phyloP scores from a whole-genome alignment of 92 coral and sea anemone genomes.

The Muricea muricata region DNA sequence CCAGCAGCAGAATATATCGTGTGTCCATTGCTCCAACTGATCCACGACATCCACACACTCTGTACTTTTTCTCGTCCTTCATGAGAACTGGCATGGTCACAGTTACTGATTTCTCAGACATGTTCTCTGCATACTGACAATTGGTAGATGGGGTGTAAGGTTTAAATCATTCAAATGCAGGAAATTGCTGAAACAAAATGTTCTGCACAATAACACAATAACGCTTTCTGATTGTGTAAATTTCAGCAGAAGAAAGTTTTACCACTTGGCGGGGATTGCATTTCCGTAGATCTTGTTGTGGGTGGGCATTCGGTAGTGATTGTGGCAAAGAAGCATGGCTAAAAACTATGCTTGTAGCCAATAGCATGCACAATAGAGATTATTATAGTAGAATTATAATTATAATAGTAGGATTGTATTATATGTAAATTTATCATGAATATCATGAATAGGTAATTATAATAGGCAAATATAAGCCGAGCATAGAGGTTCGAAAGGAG shows the following conservation, averaged over 20 bases:
- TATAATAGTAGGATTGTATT: too few relatives aligned
- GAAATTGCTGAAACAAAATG: background rate
- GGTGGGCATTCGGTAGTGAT: too few relatives aligned
- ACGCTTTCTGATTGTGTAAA: background rate
- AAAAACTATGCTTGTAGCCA: background rate
- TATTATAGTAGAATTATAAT: too few relatives aligned
- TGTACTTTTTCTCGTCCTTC: slow-evolving; percentile 41
- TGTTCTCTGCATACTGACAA: slow-evolving; percentile 4
- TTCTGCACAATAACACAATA: background rate
- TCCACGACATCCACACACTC: slow-evolving; percentile 31
- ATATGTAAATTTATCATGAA: too few relatives aligned
- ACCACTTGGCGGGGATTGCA: background rate
- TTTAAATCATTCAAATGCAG: slow-evolving; percentile 19
- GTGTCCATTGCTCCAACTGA: slow-evolving; percentile 30
- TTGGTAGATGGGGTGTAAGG: background rate
- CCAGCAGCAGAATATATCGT: slow-evolving; percentile 24
- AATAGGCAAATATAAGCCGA: too few relatives aligned
- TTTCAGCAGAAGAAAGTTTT: background rate
- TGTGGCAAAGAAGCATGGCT: background rate
- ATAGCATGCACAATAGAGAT: background rate
- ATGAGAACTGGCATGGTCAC: slow-evolving; percentile 50
- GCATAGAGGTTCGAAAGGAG: too few relatives aligned
- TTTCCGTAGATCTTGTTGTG: background rate
- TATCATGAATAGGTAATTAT: too few relatives aligned
- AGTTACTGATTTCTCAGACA: slow-evolving; percentile 7